Evolutionary conservation across 2,113 vertebrate genomes (phyloP), one percentile per base, ranked within the genome.

Genomic region (Platysteira castanea): DNA sequence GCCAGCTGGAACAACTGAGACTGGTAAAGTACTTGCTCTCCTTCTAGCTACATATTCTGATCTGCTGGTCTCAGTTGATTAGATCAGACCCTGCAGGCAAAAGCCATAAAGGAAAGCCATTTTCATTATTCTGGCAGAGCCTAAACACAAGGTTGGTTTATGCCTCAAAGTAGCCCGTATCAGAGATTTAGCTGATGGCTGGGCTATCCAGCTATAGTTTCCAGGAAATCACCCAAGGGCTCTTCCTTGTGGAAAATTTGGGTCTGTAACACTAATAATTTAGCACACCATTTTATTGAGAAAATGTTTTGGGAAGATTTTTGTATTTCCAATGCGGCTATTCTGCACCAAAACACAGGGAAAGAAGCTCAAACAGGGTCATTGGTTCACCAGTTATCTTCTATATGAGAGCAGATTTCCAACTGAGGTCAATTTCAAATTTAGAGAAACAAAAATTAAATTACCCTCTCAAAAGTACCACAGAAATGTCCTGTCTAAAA

Each of bases 401-500:
- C 9, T 23, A 10, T 37, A 50, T 63, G 31, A 42, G 26, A 87
- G 70, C 5, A 39, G 24, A 41, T 82, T 84, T 94, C 68, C 71
- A 84, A 2, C 1, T 21, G 7, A 69, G 13, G 17, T 50, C 10
- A 59, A 50, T 79, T 82, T 24, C 49, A 83, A 78, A 90, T 71
- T 30, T 60, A 73, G 27, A 67, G 39, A 47, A 63, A 15, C 14
- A 87, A 87, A 91, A 84, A 57, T 50, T 57, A 33, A 79, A 50
- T 15, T 0, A 53, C 7, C 2, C 5, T 63, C 1, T 50, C 9
- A 12, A 54, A 87, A 67, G 30, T 31, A 57, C 4, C 7, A 2
- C 28, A 57, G 28, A 84, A 44, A 47, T 61, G 1, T 35, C 16
- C 28, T 64, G 13, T n/a, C 9, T 60, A 56, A 10, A 50, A n/a